phyloP scores from a whole-genome alignment of 2,113 vertebrate species.

The Hipposideros armiger region DNA sequence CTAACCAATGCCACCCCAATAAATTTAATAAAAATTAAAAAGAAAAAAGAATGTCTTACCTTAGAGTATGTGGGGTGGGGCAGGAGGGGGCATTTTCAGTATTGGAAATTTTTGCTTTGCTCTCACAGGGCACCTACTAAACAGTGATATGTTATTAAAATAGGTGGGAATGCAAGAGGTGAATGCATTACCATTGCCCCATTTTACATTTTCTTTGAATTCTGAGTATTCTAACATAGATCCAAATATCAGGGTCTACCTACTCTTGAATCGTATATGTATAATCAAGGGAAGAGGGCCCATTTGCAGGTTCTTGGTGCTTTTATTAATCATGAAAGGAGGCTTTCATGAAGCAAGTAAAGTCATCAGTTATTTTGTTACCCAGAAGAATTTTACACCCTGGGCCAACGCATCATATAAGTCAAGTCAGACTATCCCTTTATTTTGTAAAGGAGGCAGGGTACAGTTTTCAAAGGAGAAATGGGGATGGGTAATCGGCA shows the following conservation, averaged over 20 bases:
- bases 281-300: background rate
- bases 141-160: background rate
- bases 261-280: background rate
- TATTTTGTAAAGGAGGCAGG: slow-evolving; percentile 27
- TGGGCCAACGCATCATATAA: background rate
- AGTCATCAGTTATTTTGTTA: slow-evolving; percentile 8
- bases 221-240: background rate
- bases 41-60: background rate
- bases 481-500: background rate
- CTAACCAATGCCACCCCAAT: too few relatives aligned
- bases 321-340: slow-evolving; percentile 4
- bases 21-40: too few relatives aligned
- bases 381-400: background rate
- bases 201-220: slow-evolving; percentile 8
- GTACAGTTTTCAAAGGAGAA: background rate
- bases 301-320: background rate
- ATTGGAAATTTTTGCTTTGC: slow-evolving; percentile 20
- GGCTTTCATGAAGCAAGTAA: background rate
- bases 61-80: background rate
- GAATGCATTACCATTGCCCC: background rate
- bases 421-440: background rate
- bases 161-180: background rate
- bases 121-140: slow-evolving; percentile 3
- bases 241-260: background rate
- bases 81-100: background rate